Evolutionary conservation across 2,797 vertebrate genomes (phyloP), one percentile per base, ranked within the genome.

Genomic region (Spheniscus humboldti): DNA sequence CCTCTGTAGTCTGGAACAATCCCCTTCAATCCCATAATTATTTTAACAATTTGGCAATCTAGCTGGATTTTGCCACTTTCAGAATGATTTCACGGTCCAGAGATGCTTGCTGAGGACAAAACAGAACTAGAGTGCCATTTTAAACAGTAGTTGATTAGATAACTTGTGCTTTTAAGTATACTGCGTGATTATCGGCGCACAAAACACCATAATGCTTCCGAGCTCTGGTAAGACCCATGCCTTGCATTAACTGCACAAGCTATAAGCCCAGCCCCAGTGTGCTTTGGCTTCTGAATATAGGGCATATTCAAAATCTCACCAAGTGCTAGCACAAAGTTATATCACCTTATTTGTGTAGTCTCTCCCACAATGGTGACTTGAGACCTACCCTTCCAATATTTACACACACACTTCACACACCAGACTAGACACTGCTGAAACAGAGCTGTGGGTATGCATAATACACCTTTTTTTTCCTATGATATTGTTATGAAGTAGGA

Each of bases 401-500:
- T 96, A 96, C 85, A 86, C 59, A 76, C 67, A 94, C 73, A 53
- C 59, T 82, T 92, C 94, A 95, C 90, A 91, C 84, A 57, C 37
- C 93, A 96, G 93, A 72, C 92, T 33, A 94, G 93, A 95, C 72
- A 35, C 53, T 37, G 75, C 4, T n/a, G 85, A 79, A 94, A 92
- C 86, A 82, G 92, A 93, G 85, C 73, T 94, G 69, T 39, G 47
- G 91, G 73, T 62, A 91, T 62, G 64, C 64, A 75, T 82, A 92
- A 93, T 47, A 71, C 69, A 96, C 87, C 92, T 88, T 90, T 83
- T 85, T 66, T 63, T 63, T 11, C 56, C 78, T 57, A 23, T 76
- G 56, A 91, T 92, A 97, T 90, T 96, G 82, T 94, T 92, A 81
- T 25, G 69, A 96, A 92, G 95, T 94, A 94, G 94, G 90, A 97